phyloP scores from a whole-genome alignment of 1,140 invertebrate genomes.

The Listronotus oregonensis region DNA sequence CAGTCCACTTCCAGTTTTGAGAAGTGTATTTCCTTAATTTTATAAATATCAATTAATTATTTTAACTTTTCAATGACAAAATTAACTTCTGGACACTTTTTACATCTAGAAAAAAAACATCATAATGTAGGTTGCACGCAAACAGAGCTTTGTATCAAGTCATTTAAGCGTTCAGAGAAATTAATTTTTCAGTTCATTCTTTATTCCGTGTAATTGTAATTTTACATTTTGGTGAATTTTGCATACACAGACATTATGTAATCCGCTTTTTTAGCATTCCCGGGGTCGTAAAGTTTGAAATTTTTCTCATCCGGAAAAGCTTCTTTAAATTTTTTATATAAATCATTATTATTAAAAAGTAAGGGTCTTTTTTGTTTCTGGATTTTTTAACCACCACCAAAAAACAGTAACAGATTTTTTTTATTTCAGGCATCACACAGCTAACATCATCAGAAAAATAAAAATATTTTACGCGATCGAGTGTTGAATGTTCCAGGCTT shows the following conservation, averaged over 20 bases:
- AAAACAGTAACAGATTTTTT: conserved; percentile 10
- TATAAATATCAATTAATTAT: conserved; percentile 1
- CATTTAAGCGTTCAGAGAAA: conserved; percentile 12
- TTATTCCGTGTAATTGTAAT: conserved; percentile 9
- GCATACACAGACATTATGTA: conserved; percentile 14
- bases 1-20: too few relatives aligned
- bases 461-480: conserved; percentile 8
- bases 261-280: conserved; percentile 12
- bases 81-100: conserved; percentile 10
- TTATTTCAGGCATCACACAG: conserved; percentile 11
- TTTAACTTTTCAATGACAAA: conserved; percentile 7
- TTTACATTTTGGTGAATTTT: conserved; percentile 19
- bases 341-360: conserved; percentile 11
- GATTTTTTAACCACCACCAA: neutral
- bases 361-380: conserved; percentile 17
- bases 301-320: conserved; percentile 14
- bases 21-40: conserved; percentile 6
- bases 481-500: conserved; percentile 12
- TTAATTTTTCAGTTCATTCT: conserved; percentile 8
- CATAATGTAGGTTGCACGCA: conserved; percentile 10
- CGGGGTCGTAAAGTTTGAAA: conserved; percentile 12
- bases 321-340: conserved; percentile 16
- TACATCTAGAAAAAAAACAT: conserved; percentile 13
- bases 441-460: conserved; percentile 15
- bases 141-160: conserved; percentile 14